Percentiles rank a stretch among this genome's conserved stretches.
These are phyloP conservation scores for Emmelina monodactyla DNA, from an alignment of 2,888 invertebrate species.

Conservation along the genomic window DNA sequence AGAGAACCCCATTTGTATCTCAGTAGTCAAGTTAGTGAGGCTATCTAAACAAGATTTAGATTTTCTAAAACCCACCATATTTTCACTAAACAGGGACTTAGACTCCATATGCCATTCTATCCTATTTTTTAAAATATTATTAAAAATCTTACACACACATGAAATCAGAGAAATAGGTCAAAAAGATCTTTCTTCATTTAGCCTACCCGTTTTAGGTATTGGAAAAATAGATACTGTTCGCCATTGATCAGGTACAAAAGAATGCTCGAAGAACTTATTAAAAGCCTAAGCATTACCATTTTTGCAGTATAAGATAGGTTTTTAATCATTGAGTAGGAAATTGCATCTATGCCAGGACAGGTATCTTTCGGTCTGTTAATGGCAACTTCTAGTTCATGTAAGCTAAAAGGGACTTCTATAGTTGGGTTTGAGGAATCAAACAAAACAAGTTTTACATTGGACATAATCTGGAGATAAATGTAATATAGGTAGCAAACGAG, in stretches of 20 bases:
- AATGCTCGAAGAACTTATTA: slow-evolving; percentile 1
- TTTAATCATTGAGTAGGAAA: no score
- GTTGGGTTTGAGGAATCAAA: neutral
- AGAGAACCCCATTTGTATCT: no score
- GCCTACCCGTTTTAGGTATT: slow-evolving; percentile 14
- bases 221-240: slow-evolving; percentile 13
- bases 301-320: no score
- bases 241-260: slow-evolving; percentile 15
- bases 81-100: slow-evolving; percentile 4
- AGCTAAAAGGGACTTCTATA: slow-evolving; percentile 1
- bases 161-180: no score
- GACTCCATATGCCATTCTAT: slow-evolving; percentile 14
- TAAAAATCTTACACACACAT: slow-evolving; percentile 16
- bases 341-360: no score
- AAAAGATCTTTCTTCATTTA: neutral
- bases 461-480: slow-evolving; percentile 7
- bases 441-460: neutral
- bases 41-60: no score
- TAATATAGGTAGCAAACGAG: no score
- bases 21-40: no score
- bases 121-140: slow-evolving; percentile 9
- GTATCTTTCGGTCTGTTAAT: no score
- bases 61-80: no score
- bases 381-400: no score
- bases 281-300: no score